These are phyloP conservation scores for Eulemur mongoz DNA, from an alignment of 2,797 vertebrate species.

Conservation along the genomic window DNA sequence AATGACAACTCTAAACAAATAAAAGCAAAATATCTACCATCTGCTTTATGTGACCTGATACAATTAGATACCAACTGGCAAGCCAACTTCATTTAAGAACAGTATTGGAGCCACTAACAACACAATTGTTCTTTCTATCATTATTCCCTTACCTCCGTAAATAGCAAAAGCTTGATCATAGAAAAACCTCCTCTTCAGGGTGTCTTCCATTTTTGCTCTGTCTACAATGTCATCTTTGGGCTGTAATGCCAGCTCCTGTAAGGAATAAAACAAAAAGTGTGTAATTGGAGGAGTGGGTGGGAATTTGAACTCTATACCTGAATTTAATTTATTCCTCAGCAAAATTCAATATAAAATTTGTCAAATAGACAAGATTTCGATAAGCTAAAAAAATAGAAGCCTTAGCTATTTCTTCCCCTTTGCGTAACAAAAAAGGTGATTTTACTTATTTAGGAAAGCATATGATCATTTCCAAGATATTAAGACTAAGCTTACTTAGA, in stretches of 20 bases:
- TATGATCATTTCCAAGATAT: not conserved
- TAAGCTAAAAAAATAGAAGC: not conserved
- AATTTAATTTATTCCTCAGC: not conserved
- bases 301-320: not conserved
- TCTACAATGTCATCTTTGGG: slow-evolving; percentile 98
- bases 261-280: not conserved
- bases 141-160: slow-evolving; percentile 92
- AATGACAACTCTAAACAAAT: not conserved
- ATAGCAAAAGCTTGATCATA: slow-evolving; percentile 99
- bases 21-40: not conserved
- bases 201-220: slow-evolving; percentile 98
- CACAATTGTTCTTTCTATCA: not conserved
- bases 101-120: not conserved
- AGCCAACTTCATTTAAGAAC: not conserved
- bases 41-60: not conserved
- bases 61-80: not conserved
- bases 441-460: slow-evolving; percentile 19
- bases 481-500: not conserved
- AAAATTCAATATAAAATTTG: slow-evolving; percentile 50
- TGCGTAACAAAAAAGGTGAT: not conserved
- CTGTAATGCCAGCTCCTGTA: slow-evolving; percentile 94
- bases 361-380: slow-evolving; percentile 10
- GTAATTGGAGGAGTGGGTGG: not conserved
- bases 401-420: not conserved
- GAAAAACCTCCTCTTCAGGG: slow-evolving; percentile 98